Base-by-base conservation (phyloP, 2,888 invertebrate genomes). In the Eristalinus sepulchralis region DNA sequence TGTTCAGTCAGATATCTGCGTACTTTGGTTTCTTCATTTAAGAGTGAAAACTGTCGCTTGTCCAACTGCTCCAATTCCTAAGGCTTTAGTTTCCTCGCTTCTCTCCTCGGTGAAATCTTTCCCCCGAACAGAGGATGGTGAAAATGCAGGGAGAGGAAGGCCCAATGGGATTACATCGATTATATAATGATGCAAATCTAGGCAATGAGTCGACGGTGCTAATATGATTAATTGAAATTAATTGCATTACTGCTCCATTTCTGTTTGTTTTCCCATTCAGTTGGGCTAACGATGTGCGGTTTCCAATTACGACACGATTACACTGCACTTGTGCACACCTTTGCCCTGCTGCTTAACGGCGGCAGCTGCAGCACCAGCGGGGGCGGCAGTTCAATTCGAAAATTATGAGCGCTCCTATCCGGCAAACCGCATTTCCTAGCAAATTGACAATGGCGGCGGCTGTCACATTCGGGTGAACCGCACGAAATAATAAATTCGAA, bases 201-300 rank as follows among this genome's bases (percentile, higher is more conserved):
- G 17, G 47, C 47, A 47, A 47, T 8, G 27, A 20, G 73, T 79
- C 2, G 2, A 27, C 27, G 27, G 75, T 13, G 57, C 36, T 63
- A 31, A 70, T 57, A 62, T 77, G 76, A 85, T 77, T 81, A 85
- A 77, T 72, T 53, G 33, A 62, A 77, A 85, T 77, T 81, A 77
- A 85, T 81, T 85, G 77, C 85, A 77, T 85, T 81, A 68, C 67
- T 85, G 81, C 62, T 68, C 81, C 72, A 73, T 85, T 85, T 70
- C 36, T 47, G 1, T 68, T 39, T 64, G 60, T 24, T 6, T 70
- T 13, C 67, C 22, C 4, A 13, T 64, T 76, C 55, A 34, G 27
- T 70, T 53, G 39, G 39, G 64, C 60, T 17, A 64, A 64, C 66
- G 17, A 24, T 57, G 17, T 73, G 66, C 57, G 85, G 82, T 85